phyloP scores from a whole-genome alignment of 2,888 invertebrate species.

The Hirtodrosophila confusa region DNA sequence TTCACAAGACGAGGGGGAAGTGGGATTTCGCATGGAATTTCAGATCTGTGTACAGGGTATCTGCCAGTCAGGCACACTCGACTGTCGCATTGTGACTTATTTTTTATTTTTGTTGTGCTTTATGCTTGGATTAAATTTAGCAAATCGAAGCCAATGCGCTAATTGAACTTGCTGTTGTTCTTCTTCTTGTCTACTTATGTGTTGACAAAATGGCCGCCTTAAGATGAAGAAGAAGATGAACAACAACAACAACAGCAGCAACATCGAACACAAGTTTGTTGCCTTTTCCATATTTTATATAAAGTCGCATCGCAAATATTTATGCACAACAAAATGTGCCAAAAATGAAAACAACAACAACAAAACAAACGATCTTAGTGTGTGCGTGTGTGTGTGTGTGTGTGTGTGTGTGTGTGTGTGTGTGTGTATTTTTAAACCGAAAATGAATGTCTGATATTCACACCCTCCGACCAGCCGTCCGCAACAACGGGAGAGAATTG shows the following conservation, averaged over 20 bases:
- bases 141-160: conserved; percentile 75
- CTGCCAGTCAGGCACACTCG: background rate
- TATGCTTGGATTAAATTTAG: conserved; percentile 78
- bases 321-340: conserved; percentile 38
- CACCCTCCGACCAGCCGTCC: conserved; percentile 1
- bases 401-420: background rate
- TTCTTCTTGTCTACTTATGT: conserved; percentile 24
- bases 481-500: conserved; percentile 22
- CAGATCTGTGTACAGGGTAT: background rate
- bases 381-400: too few species aligned
- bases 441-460: conserved; percentile 36
- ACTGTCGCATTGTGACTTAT: conserved; percentile 18
- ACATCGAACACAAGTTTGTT: conserved; percentile 36
- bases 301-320: conserved; percentile 62
- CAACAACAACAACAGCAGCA: conserved; percentile 4
- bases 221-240: background rate
- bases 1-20: too few species aligned
- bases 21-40: too few species aligned
- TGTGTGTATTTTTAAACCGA: conserved; percentile 51
- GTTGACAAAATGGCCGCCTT: conserved; percentile 56
- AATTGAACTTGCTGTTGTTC: conserved; percentile 64
- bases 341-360: conserved; percentile 4
- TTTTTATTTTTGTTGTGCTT: conserved; percentile 54
- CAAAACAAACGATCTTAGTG: conserved; percentile 14
- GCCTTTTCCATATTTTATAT: conserved; percentile 60